Conservation (phyloP, 2,888 invertebrate species). For the Baronia brevicornis region DNA sequence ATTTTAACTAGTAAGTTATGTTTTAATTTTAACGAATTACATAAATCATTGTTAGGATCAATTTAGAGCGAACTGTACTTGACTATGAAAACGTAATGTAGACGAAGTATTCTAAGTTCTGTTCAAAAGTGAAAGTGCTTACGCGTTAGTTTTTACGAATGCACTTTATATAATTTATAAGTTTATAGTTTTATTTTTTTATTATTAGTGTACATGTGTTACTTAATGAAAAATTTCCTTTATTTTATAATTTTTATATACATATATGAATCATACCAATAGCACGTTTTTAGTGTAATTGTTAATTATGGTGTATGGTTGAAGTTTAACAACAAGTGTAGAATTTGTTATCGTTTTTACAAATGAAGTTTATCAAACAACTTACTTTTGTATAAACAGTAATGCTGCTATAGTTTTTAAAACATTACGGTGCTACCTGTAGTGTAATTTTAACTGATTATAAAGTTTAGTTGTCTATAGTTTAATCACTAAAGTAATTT, state of each 20-base stretch:
- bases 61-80: conserved; percentile 13
- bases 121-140: conserved; percentile 28
- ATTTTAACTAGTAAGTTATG: conserved; percentile 11
- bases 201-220: too few relatives aligned
- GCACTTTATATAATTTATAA: background rate
- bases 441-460: background rate
- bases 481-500: too few relatives aligned
- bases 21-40: conserved; percentile 13
- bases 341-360: too few relatives aligned
- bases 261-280: too few relatives aligned
- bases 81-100: conserved; percentile 11
- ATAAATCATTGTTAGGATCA: conserved; percentile 12
- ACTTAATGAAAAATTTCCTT: too few relatives aligned
- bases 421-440: conserved; percentile 6
- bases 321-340: too few relatives aligned
- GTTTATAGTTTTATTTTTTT: too few relatives aligned
- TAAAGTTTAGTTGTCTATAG: conserved; percentile 8
- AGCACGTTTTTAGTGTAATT: too few relatives aligned
- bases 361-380: too few relatives aligned
- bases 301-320: too few relatives aligned
- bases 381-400: background rate
- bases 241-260: too few relatives aligned
- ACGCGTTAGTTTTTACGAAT: conserved; percentile 17
- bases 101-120: conserved; percentile 9
- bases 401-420: background rate